Conservation (phyloP, 2,113 vertebrate species). For the Oxyruncus cristatus region DNA sequence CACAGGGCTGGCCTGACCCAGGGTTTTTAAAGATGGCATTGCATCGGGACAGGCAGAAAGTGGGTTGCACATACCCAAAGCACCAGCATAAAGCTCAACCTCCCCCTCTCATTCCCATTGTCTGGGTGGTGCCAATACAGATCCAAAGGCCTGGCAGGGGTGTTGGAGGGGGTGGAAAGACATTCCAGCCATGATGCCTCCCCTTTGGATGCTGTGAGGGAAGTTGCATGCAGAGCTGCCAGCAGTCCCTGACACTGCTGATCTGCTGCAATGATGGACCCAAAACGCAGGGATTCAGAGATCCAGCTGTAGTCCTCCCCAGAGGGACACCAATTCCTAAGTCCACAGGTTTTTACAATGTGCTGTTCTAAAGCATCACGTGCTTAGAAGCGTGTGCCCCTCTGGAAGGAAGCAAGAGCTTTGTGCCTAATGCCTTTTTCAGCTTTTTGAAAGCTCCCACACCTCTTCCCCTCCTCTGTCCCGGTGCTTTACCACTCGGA, state of each 20-base stretch:
- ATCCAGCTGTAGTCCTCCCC: background rate
- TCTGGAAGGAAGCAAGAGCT: background rate
- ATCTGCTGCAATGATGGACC: background rate
- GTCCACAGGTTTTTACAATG: background rate
- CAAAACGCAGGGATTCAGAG: fast-evolving
- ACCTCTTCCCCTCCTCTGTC: background rate
- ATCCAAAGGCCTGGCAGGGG: background rate
- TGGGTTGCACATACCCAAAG: background rate
- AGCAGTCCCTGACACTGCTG: background rate
- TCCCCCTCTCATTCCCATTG: background rate
- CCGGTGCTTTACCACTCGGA: background rate
- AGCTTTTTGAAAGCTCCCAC: background rate
- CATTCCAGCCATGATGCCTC: background rate
- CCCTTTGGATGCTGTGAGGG: background rate
- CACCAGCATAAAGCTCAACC: background rate
- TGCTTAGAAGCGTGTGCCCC: background rate
- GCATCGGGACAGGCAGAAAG: background rate
- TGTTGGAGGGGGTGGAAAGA: background rate
- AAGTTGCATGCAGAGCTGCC: background rate
- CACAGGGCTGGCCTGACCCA: background rate
- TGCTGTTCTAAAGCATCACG: background rate
- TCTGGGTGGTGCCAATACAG: fast-evolving
- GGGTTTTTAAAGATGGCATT: background rate
- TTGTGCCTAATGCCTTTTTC: background rate
- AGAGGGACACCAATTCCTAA: background rate